These are phyloP conservation scores for Cynoglossus semilaevis DNA, from an alignment of 2,113 vertebrate genomes.

Conservation along the genomic window DNA sequence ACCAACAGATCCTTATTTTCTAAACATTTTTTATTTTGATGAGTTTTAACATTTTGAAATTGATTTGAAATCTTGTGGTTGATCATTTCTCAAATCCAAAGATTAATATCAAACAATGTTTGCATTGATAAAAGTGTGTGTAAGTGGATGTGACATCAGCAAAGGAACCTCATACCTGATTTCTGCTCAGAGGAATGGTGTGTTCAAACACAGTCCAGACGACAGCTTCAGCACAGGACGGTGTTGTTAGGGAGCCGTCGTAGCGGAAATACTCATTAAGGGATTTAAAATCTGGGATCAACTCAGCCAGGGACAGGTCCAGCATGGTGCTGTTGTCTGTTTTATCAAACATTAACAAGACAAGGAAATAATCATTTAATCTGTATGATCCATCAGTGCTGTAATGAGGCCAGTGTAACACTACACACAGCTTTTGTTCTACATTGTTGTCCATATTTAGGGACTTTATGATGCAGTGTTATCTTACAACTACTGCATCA, in stretches of 20 bases:
- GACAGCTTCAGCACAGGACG: conserved; percentile 73
- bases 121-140: no score
- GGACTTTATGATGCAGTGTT: conserved; percentile 11
- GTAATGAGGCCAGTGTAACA: conserved; percentile 2
- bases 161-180: conserved; percentile 74
- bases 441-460: neutral
- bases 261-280: conserved; percentile 76
- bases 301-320: conserved; percentile 65
- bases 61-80: no score
- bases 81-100: no score
- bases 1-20: no score
- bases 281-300: conserved; percentile 40
- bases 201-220: conserved; percentile 82
- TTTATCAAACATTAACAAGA: conserved; percentile 29
- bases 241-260: conserved; percentile 82
- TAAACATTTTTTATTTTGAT: no score
- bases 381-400: no score
- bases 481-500: conserved; percentile 10
- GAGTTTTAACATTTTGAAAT: no score
- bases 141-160: neutral
- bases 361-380: neutral
- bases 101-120: no score
- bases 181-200: conserved; percentile 61
- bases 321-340: conserved; percentile 42
- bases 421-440: neutral